Evolutionary conservation across 2,888 invertebrate genomes (phyloP).

Genomic region (Luperina nickerlii): DNA sequence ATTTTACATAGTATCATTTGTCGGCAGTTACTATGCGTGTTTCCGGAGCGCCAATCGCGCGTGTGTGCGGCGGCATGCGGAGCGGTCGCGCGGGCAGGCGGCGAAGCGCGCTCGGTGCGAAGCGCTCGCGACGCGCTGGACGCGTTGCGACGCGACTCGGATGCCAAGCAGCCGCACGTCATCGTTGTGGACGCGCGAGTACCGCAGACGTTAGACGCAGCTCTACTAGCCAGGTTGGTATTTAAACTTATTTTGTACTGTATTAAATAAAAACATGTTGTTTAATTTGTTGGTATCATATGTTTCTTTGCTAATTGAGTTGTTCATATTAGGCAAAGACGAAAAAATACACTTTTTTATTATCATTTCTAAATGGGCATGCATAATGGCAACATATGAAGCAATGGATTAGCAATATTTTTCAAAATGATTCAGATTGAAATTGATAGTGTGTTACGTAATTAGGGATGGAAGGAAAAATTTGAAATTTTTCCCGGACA

Average conservation of each 20-base stretch:
- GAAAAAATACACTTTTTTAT: not conserved
- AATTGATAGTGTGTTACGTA: no score
- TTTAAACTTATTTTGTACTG: not conserved
- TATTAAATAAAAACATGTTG: not conserved
- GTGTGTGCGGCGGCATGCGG: conserved; percentile 92
- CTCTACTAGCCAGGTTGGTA: conserved; percentile 91
- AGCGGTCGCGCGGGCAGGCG: conserved; percentile 91
- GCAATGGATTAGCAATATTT: no score
- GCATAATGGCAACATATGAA: no score
- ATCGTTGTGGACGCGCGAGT: conserved; percentile 81
- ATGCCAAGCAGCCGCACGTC: conserved; percentile 63
- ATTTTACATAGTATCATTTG: conserved; percentile 9
- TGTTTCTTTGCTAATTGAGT: not conserved
- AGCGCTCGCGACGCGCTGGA: conserved; percentile 90
- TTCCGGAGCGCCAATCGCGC: conserved; percentile 91
- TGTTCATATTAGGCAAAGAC: not conserved
- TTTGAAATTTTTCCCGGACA: not conserved
- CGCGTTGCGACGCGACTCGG: conserved; percentile 84
- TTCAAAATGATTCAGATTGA: no score
- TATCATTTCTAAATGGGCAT: no score
- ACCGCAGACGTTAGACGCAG: conserved; percentile 91
- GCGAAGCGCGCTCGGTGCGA: conserved; percentile 90
- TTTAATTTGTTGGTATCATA: not conserved
- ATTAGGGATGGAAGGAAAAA: no score
- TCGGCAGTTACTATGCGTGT: conserved; percentile 93